phyloP scores from a whole-genome alignment of 2,888 invertebrate species.

The Lypha dubia region DNA sequence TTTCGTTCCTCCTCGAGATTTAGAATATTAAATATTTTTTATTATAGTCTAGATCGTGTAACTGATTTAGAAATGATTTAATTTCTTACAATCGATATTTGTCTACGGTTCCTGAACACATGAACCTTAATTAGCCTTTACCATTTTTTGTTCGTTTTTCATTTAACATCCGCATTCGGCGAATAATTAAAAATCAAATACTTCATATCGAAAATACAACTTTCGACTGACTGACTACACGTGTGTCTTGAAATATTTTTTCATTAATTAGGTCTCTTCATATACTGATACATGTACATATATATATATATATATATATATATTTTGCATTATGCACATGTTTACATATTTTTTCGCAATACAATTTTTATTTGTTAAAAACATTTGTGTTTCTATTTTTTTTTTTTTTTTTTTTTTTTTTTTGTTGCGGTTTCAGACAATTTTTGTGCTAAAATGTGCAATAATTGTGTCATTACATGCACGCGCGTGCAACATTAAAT shows the following conservation, averaged over 20 bases:
- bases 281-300: no score
- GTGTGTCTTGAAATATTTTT: conserved; percentile 23
- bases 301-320: no score
- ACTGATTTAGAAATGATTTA: background rate
- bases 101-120: background rate
- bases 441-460: conserved; percentile 49
- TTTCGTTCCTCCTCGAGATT: no score
- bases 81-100: background rate
- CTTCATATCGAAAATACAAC: conserved; percentile 11
- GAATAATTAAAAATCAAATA: conserved; percentile 21
- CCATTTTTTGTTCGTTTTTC: background rate
- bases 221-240: background rate
- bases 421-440: conserved; percentile 33
- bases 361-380: conserved; percentile 9
- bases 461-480: conserved; percentile 62
- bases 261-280: conserved; percentile 16
- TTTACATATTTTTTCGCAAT: conserved; percentile 12
- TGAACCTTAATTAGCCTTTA: conserved; percentile 19
- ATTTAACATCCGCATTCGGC: conserved; percentile 3
- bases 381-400: conserved; percentile 14
- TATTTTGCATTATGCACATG: background rate
- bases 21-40: no score
- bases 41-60: background rate
- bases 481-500: conserved; percentile 64
- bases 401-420: background rate